Conservation (phyloP, 2,888 invertebrate species). For the Eristalis tenax region DNA sequence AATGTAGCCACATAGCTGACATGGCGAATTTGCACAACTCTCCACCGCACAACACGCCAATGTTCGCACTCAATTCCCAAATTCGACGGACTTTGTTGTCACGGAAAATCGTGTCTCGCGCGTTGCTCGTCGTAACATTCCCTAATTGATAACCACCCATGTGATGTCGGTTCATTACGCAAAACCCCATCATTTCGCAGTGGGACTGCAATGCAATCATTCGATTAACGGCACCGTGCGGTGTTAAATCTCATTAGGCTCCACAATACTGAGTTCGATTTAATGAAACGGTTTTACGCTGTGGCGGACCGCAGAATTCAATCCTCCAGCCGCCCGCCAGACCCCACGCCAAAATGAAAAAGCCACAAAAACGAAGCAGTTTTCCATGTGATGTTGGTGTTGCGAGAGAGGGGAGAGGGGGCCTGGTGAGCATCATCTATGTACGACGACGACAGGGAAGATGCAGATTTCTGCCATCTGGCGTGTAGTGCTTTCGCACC, state of each 20-base stretch:
- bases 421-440: neutral
- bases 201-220: neutral
- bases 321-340: constrained; percentile 5
- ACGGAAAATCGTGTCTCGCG: neutral
- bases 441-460: constrained; percentile 13
- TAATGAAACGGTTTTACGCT: constrained; percentile 52
- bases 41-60: neutral
- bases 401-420: neutral
- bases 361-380: constrained; percentile 18
- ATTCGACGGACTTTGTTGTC: neutral
- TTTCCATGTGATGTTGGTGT: neutral
- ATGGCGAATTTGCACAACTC: neutral
- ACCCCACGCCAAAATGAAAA: neutral
- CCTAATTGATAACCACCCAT: constrained; percentile 1
- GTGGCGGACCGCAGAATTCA: constrained; percentile 44
- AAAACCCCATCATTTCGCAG: constrained; percentile 3
- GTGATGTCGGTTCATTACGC: constrained; percentile 35
- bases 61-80: neutral
- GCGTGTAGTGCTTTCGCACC: constrained; percentile 29
- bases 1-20: too few relatives aligned
- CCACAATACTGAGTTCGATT: constrained; percentile 34
- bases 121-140: neutral
- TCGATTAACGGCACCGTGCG: constrained; percentile 16
- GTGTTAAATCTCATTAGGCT: constrained; percentile 42
- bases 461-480: constrained; percentile 30